A percentile compares a stretch with the other conserved stretches of the same genome.
phyloP scores from a whole-genome alignment of 2,888 invertebrate species.

The Cheilosia pagana region DNA sequence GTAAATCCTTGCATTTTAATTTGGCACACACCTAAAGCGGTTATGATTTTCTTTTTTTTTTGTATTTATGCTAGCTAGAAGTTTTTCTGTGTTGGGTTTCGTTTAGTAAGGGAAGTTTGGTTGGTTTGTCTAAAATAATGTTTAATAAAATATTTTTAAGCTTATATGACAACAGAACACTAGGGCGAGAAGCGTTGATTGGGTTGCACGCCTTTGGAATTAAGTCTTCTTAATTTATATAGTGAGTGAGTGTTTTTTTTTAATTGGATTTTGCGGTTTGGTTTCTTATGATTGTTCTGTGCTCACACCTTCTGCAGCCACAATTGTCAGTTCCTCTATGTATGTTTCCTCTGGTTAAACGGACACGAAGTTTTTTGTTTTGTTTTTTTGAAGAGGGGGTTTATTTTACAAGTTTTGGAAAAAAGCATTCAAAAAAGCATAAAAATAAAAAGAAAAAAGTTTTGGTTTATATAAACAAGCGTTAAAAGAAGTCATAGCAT shows the following conservation, averaged over 20 bases:
- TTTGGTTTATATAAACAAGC: conserved; percentile 18
- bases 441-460: conserved; percentile 55
- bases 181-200: conserved; percentile 74
- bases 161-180: conserved; percentile 81
- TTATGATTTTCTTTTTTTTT: conserved; percentile 13
- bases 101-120: conserved; percentile 11
- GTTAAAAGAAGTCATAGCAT: conserved; percentile 16
- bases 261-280: conserved; percentile 50
- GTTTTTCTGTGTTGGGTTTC: conserved; percentile 50
- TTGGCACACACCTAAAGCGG: conserved; percentile 46
- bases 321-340: conserved; percentile 82
- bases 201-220: conserved; percentile 56
- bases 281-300: conserved; percentile 79
- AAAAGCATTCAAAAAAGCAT: conserved; percentile 73
- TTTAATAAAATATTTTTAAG: conserved; percentile 52
- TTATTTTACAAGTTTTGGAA: conserved; percentile 33
- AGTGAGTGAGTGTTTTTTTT: conserved; percentile 36
- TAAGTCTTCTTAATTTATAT: conserved; percentile 42
- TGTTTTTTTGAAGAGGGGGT: conserved; percentile 8
- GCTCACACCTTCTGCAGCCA: conserved; percentile 83
- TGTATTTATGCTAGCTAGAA: conserved; percentile 39
- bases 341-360: conserved; percentile 81
- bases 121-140: conserved; percentile 23
- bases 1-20: conserved; percentile 18
- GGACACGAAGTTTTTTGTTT: conserved; percentile 53